A percentile compares a stretch with the other conserved stretches of the same genome.
Conservation (phyloP, 2,797 vertebrate genomes). For the Saxicola maurus region DNA sequence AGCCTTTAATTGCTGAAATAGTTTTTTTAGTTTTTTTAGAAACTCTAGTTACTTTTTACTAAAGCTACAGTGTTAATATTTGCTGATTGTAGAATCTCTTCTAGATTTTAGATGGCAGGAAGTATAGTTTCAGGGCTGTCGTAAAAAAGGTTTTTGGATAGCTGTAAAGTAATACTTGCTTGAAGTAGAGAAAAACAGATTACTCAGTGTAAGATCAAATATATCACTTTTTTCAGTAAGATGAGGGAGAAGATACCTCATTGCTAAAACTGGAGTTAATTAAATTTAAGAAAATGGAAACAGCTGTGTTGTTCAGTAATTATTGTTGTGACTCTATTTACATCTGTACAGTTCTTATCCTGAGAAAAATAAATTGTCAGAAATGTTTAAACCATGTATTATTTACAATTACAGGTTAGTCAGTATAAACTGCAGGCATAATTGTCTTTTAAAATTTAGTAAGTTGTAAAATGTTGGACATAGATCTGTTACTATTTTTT, state of each 20-base stretch:
- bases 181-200: background rate
- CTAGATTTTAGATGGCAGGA: background rate
- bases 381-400: background rate
- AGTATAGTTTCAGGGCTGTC: background rate
- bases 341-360: background rate
- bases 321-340: background rate
- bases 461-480: background rate
- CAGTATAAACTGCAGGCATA: background rate
- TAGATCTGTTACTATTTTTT: background rate
- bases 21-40: background rate
- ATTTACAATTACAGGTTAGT: background rate
- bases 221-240: background rate
- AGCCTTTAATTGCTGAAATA: background rate
- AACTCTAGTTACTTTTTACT: background rate
- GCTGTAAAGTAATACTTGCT: background rate
- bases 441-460: background rate
- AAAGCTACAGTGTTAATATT: background rate
- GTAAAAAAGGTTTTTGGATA: rapidly evolving
- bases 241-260: background rate
- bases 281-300: background rate
- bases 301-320: background rate
- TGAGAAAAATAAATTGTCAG: background rate
- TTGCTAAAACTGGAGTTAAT: background rate
- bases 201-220: background rate
- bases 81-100: background rate